Conservation (phyloP, 1,140 invertebrate species). For the Zeugodacus cucurbitae region DNA sequence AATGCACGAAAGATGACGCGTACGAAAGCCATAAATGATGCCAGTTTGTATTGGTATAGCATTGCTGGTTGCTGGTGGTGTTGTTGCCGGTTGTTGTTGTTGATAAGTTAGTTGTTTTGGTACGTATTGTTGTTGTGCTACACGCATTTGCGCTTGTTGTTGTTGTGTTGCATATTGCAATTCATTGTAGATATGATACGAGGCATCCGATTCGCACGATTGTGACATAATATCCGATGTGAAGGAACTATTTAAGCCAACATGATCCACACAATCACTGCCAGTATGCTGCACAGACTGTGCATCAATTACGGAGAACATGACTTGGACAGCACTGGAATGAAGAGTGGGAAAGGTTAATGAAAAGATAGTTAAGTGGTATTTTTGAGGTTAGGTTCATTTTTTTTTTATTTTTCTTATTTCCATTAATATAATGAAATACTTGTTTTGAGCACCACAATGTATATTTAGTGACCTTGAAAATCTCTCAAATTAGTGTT, state of each 20-base stretch:
- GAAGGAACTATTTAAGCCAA: slow-evolving; percentile 44
- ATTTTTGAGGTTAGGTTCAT: too few relatives aligned
- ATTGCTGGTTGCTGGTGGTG: neutral
- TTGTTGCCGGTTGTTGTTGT: neutral
- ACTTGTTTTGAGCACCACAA: too few relatives aligned
- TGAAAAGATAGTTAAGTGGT: too few relatives aligned
- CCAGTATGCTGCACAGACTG: neutral
- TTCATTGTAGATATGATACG: slow-evolving; percentile 45
- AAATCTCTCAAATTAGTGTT: too few relatives aligned
- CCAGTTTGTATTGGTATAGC: slow-evolving; percentile 50
- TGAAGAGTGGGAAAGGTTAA: neutral
- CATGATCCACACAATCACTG: neutral
- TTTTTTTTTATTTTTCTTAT: too few relatives aligned
- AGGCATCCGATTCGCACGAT: slow-evolving; percentile 40
- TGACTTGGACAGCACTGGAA: neutral
- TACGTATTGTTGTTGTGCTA: neutral
- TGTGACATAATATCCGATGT: slow-evolving; percentile 39
- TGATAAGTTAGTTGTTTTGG: neutral
- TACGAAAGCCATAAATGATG: slow-evolving; percentile 62
- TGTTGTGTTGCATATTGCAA: slow-evolving; percentile 47
- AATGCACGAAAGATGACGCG: slow-evolving; percentile 63
- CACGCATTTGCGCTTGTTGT: slow-evolving; percentile 36
- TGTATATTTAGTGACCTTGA: too few relatives aligned
- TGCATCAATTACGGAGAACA: neutral
- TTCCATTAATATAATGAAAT: too few relatives aligned